phyloP scores from a whole-genome alignment of 2,888 invertebrate species.

The Neoscelio sp. region DNA sequence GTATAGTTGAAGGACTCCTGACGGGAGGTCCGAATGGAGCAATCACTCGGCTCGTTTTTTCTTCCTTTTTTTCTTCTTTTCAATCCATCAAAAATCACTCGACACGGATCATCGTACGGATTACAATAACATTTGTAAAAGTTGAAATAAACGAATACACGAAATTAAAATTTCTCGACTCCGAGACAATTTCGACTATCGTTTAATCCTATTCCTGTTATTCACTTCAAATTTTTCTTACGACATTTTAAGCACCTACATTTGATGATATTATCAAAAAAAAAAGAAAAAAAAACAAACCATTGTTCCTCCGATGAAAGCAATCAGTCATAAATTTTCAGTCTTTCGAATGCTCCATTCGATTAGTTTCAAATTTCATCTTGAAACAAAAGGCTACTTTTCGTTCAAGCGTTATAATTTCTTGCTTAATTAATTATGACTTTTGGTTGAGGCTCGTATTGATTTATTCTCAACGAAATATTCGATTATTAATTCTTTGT shows the following conservation, averaged over 20 bases:
- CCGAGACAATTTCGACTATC: too few species aligned
- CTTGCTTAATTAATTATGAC: slow-evolving; percentile 50
- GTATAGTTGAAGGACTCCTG: slow-evolving; percentile 74
- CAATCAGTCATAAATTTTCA: slow-evolving; percentile 64
- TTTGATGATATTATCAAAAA: too few species aligned
- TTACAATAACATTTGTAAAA: too few species aligned
- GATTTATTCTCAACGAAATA: too few species aligned
- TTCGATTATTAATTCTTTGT: too few species aligned
- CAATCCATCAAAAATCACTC: slow-evolving; percentile 43
- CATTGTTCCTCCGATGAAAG: slow-evolving; percentile 61
- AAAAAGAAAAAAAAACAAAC: slow-evolving; percentile 57
- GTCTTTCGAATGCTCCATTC: slow-evolving; percentile 44
- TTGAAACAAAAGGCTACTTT: slow-evolving; percentile 50
- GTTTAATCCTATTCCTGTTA: too few species aligned
- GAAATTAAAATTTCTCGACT: too few species aligned
- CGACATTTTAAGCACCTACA: too few species aligned
- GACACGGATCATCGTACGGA: too few species aligned
- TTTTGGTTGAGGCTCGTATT: slow-evolving; percentile 36
- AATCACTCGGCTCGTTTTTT: slow-evolving; percentile 45
- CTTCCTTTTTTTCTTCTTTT: neutral
- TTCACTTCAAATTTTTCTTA: too few species aligned
- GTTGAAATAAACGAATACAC: too few species aligned
- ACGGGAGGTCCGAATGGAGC: slow-evolving; percentile 74
- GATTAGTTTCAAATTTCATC: slow-evolving; percentile 54
- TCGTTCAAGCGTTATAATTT: slow-evolving; percentile 27